Conservation (phyloP, 2,113 vertebrate species). For the Hydrolagus affinis region DNA sequence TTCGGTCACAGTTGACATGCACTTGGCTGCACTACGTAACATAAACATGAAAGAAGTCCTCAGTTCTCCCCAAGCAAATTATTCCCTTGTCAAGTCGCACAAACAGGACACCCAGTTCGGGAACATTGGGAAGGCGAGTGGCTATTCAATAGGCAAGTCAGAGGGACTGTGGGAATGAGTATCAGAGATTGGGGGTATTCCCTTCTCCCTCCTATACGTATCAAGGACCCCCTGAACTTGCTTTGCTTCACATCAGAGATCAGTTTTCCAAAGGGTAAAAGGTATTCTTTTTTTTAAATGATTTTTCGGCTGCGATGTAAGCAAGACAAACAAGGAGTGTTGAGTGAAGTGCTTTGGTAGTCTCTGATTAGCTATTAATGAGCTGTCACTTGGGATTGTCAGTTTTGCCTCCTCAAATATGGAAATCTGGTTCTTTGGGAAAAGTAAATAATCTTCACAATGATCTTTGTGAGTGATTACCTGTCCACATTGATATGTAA, state of each 20-base stretch:
- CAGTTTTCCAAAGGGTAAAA: too few relatives aligned
- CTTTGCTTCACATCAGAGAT: too few relatives aligned
- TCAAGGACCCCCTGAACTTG: too few relatives aligned
- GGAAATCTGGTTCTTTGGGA: neutral
- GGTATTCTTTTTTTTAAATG: too few relatives aligned
- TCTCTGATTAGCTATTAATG: neutral
- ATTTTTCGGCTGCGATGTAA: neutral
- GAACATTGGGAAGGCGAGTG: too few relatives aligned
- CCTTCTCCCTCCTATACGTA: too few relatives aligned
- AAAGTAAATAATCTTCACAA: constrained; percentile 3
- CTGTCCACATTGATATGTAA: neutral
- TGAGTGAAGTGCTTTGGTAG: neutral
- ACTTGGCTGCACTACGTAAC: neutral
- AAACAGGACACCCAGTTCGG: neutral
- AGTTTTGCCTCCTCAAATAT: neutral
- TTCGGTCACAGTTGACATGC: too few relatives aligned
- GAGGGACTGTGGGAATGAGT: too few relatives aligned
- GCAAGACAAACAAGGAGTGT: neutral
- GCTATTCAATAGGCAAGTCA: too few relatives aligned
- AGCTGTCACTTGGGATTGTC: neutral
- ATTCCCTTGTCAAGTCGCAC: neutral
- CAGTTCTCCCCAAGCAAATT: neutral
- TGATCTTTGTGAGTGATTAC: constrained; percentile 6
- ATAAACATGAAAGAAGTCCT: neutral
- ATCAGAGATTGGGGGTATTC: too few relatives aligned